phyloP scores from a whole-genome alignment of 2,888 invertebrate species.

The Hirtodrosophila duncani region DNA sequence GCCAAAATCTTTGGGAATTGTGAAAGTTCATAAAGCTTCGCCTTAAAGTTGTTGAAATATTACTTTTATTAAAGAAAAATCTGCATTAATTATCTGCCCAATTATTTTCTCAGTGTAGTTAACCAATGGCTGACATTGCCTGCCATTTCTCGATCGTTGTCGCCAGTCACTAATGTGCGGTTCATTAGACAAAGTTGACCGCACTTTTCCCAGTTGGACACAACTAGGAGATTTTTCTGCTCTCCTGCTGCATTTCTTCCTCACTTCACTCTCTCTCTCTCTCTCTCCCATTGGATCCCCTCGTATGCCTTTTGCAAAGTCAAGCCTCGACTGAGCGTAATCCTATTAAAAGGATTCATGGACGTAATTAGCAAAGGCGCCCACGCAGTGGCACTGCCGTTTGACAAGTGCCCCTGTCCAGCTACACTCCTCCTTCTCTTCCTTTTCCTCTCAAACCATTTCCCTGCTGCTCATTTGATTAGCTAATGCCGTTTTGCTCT shows the following conservation, averaged over 20 bases:
- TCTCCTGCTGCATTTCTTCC: too few species aligned
- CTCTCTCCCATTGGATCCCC: background rate
- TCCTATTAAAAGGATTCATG: constrained; percentile 68
- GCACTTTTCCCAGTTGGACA: constrained; percentile 21
- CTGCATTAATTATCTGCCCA: too few species aligned
- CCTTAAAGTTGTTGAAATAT: too few species aligned
- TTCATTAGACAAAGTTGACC: constrained; percentile 70
- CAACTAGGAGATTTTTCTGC: too few species aligned
- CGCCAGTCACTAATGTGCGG: constrained; percentile 64
- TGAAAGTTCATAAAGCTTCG: too few species aligned
- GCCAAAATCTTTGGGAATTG: too few species aligned
- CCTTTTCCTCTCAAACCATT: constrained; percentile 2
- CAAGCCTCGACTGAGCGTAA: constrained; percentile 52
- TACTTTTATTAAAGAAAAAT: too few species aligned
- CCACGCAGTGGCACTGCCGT: constrained; percentile 25
- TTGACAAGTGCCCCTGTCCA: constrained; percentile 2
- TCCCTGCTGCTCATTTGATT: constrained; percentile 51
- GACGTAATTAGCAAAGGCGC: constrained; percentile 63
- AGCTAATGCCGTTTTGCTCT: constrained; percentile 59
- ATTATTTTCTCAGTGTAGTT: too few species aligned
- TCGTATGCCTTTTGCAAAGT: constrained; percentile 22
- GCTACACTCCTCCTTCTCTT: background rate
- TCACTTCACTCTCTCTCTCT: background rate
- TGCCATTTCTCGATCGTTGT: constrained; percentile 11
- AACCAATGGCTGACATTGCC: constrained; percentile 8